phyloP scores from a whole-genome alignment of 2,888 invertebrate genomes.

The Trachelus tabidus region DNA sequence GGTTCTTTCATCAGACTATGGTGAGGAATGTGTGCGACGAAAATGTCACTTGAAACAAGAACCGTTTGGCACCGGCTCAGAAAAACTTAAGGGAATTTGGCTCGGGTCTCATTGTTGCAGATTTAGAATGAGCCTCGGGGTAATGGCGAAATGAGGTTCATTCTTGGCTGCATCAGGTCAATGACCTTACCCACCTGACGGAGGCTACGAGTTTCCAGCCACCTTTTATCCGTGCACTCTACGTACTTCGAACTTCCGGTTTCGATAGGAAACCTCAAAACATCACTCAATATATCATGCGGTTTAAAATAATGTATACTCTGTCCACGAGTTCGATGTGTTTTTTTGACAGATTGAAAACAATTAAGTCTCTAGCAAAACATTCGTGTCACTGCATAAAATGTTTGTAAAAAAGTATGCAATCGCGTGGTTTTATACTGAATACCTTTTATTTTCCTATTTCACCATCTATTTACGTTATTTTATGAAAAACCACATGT shows the following conservation, averaged over 20 bases:
- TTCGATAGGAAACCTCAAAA: background rate
- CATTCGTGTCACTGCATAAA: too few relatives aligned
- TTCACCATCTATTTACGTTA: too few relatives aligned
- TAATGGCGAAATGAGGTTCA: background rate
- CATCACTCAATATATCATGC: background rate
- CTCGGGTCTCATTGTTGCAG: conserved; percentile 26
- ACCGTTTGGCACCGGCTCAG: conserved; percentile 29
- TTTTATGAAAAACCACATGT: too few relatives aligned
- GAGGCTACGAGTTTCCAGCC: conserved; percentile 10
- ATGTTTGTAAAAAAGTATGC: too few relatives aligned
- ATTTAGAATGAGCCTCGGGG: conserved; percentile 24
- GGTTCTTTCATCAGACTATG: background rate
- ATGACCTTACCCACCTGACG: conserved; percentile 27
- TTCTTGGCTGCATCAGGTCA: background rate
- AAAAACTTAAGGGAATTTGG: conserved; percentile 21
- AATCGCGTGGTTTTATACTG: too few relatives aligned
- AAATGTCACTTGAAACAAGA: conserved; percentile 2
- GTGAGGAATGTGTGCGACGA: background rate
- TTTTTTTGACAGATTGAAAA: too few relatives aligned
- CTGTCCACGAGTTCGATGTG: too few relatives aligned
- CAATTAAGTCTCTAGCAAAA: too few relatives aligned
- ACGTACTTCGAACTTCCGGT: conserved; percentile 1
- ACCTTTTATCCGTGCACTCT: conserved; percentile 4
- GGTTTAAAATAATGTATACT: background rate
- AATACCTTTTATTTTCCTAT: too few relatives aligned